These are phyloP conservation scores for Enteromius unitaeniatus DNA, from an alignment of 2,797 vertebrate species.

Conservation along the genomic window DNA sequence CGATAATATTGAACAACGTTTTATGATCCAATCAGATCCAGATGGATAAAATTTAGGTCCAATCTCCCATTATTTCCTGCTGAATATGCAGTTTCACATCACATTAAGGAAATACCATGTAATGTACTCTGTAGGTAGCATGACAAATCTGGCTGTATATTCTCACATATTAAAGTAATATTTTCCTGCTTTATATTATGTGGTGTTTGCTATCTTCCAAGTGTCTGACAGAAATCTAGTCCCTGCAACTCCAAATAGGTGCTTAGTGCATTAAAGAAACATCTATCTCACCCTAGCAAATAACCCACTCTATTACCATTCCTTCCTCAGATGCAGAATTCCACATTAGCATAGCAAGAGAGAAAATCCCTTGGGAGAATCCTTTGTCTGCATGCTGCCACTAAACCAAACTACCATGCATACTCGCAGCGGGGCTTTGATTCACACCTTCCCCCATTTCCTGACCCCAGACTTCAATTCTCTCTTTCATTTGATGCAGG, in stretches of 20 bases:
- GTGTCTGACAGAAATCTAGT: neutral
- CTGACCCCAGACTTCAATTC: conserved; percentile 49
- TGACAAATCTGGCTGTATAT: neutral
- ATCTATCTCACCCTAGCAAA: conserved; percentile 14
- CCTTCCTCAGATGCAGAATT: conserved; percentile 29
- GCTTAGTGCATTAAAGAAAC: conserved; percentile 42
- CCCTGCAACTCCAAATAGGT: conserved; percentile 33
- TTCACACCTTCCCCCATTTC: conserved; percentile 54
- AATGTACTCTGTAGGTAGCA: neutral
- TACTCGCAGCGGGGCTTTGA: conserved; percentile 31
- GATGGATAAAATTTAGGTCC: neutral
- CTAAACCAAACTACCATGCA: conserved; percentile 54
- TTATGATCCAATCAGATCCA: conserved; percentile 2
- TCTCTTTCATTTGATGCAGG: conserved; percentile 27
- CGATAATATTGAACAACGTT: neutral
- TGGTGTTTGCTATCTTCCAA: conserved; percentile 5
- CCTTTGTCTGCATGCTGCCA: conserved; percentile 63
- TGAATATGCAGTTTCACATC: neutral
- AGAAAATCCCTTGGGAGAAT: conserved; percentile 63
- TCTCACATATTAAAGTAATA: neutral
- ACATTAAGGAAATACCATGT: neutral
- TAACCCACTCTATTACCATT: conserved; percentile 28
- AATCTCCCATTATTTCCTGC: neutral
- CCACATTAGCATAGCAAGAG: conserved; percentile 59
- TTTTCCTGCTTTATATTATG: neutral